phyloP scores from a whole-genome alignment of 1,140 invertebrate species.

The Helicorthomorpha holstii region DNA sequence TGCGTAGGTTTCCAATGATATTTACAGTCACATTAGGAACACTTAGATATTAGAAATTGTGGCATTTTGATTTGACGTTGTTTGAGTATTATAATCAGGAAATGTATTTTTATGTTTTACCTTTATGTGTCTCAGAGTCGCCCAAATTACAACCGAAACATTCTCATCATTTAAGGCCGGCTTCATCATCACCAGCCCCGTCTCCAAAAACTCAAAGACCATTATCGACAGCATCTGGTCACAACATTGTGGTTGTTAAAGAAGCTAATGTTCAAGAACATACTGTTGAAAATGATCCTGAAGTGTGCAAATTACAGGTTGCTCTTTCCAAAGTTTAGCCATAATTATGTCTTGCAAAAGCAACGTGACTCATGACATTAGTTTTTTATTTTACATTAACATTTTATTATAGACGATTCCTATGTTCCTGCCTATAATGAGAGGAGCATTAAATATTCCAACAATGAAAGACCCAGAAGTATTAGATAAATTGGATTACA shows the following conservation, averaged over 20 bases:
- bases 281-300: constrained; percentile 54
- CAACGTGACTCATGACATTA: too few species aligned
- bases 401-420: constrained; percentile 41
- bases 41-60: too few species aligned
- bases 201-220: constrained; percentile 14
- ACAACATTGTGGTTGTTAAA: constrained; percentile 66
- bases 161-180: not conserved
- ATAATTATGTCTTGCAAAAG: too few species aligned
- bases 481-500: constrained; percentile 55
- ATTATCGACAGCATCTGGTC: constrained; percentile 14
- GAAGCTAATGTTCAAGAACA: constrained; percentile 37
- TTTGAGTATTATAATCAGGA: constrained; percentile 10
- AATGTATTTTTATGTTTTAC: too few species aligned
- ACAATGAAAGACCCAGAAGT: constrained; percentile 72
- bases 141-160: not conserved
- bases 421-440: constrained; percentile 81
- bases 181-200: constrained; percentile 9
- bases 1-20: too few species aligned
- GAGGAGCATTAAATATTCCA: constrained; percentile 68
- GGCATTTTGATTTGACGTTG: too few species aligned
- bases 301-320: constrained; percentile 54
- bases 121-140: too few species aligned
- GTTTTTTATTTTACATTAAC: not conserved
- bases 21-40: too few species aligned
- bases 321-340: too few species aligned